Conservation (phyloP, 1,140 invertebrate genomes). For the Anadara kagoshimensis region DNA sequence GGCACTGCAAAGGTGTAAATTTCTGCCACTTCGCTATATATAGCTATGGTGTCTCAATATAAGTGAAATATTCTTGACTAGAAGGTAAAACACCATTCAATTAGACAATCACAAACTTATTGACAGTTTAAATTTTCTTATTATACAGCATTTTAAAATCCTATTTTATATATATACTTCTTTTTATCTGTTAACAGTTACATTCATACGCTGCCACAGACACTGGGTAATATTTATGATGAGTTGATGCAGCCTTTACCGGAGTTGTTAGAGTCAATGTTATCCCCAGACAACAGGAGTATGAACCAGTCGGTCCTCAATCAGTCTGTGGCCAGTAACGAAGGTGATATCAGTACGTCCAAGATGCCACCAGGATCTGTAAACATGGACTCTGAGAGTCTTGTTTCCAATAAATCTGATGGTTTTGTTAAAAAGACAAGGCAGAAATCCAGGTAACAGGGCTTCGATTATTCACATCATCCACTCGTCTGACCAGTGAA, state of each 20-base stretch:
- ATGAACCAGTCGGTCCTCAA: conserved; percentile 43
- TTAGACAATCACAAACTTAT: no score
- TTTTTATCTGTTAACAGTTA: conserved; percentile 37
- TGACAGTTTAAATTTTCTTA: background rate
- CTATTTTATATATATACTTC: background rate
- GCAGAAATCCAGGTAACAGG: conserved; percentile 13
- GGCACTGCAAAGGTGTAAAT: no score
- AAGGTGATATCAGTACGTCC: conserved; percentile 12
- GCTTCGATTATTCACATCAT: background rate
- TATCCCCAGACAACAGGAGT: conserved; percentile 46
- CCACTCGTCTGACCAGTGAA: background rate
- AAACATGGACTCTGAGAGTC: background rate
- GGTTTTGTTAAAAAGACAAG: conserved; percentile 24
- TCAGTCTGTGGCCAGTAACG: conserved; percentile 20
- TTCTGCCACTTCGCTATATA: no score
- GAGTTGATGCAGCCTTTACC: conserved; percentile 65
- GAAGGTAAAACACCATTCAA: no score
- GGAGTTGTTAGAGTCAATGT: conserved; percentile 43
- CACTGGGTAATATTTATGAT: conserved; percentile 60
- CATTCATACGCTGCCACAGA: conserved; percentile 51
- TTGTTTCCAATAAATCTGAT: conserved; percentile 32
- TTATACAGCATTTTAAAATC: background rate
- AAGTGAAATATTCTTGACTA: no score
- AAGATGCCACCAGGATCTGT: background rate
- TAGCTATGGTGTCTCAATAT: background rate